A percentile compares a stretch with the other conserved stretches of the same genome.
phyloP scores from a whole-genome alignment of 92 coral and sea anemone species.

The Epizoanthus scotinus region DNA sequence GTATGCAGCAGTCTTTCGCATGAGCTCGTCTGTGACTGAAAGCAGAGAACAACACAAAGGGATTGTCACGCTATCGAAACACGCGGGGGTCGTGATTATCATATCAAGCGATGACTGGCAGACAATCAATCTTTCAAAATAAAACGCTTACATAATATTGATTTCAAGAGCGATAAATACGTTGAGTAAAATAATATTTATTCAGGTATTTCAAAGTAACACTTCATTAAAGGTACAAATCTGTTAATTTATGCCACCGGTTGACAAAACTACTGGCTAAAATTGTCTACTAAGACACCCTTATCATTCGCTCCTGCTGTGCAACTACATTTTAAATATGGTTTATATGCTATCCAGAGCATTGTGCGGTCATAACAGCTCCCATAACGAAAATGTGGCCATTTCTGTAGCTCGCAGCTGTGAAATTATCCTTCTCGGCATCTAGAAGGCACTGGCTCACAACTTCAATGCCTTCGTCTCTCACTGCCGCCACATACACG shows the following conservation, averaged over 20 bases:
- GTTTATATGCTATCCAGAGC: background rate
- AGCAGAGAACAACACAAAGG: background rate
- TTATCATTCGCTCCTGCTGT: background rate
- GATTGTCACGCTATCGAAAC: background rate
- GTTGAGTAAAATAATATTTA: slow-evolving; percentile 27
- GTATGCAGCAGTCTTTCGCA: background rate
- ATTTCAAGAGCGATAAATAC: slow-evolving; percentile 15
- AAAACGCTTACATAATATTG: slow-evolving; percentile 17
- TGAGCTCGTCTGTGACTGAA: background rate
- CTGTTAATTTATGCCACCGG: slow-evolving; percentile 30
- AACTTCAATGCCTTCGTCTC: slow-evolving; percentile 75
- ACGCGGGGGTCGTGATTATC: slow-evolving; percentile 14
- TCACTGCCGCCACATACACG: slow-evolving; percentile 83
- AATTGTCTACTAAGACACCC: background rate
- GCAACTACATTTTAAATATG: background rate
- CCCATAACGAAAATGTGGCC: slow-evolving; percentile 83
- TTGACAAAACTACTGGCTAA: slow-evolving; percentile 17
- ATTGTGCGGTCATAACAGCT: slow-evolving; percentile 67
- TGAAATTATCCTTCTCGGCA: slow-evolving; percentile 70
- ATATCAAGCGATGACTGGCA: slow-evolving; percentile 1
- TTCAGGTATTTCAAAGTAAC: background rate
- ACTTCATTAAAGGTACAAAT: background rate
- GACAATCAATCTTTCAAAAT: background rate
- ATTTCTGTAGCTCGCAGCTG: slow-evolving; percentile 81
- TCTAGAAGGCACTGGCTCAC: slow-evolving; percentile 77